Base-by-base conservation (phyloP, 2,888 invertebrate genomes). In the Aphidius colemani region DNA sequence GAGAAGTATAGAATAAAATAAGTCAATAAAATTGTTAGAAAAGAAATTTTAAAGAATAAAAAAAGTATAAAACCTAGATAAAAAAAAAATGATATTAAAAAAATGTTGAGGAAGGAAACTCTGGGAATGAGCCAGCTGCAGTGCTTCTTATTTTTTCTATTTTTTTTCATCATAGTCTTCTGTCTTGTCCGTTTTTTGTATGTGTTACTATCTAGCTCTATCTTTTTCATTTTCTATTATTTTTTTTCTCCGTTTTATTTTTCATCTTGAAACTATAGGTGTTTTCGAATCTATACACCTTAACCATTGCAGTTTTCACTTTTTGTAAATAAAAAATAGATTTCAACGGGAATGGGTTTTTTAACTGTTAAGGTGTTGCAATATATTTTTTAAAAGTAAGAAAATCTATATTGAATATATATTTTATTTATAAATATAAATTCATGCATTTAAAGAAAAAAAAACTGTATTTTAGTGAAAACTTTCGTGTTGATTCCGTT, bases 81-180 rank as follows among this genome's bases (percentile, higher is more conserved):
- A 18, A 44, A 44, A 13, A 44, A 55, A 43, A 43, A 30, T 4
- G 30, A 30, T 30, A 30, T 30, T 30, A 30, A 30, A 30, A 30
- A 30, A 30, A 30, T 30, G 30, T 30, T 30, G 30, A 30, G 30
- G 30, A 30, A 55, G 43, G 53, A 41, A 45, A 45, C 45, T 57
- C 57, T 57, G 57, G 46, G 57, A 57, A 57, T 11, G 46, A 49
- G 56, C 62, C 53, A 66, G 60, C 57, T 60, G 67, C 57, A 57
- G 40, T 7, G n/a, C 53, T 56, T 57, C 43, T 7, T 57, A 11
- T 9, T 49, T 41, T 46, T 44, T 43, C 60, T 50, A 49, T 61
- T 63, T 46, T 63, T 46, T 40, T 53, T 40, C 51, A n/a, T 11
- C n/a, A 18, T 57, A 18, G 13, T 18, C 44, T 53, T 59, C 40